A percentile compares a stretch with the other conserved stretches of the same genome.
Evolutionary conservation across 2,113 vertebrate species (phyloP).

Genomic region (Dipodomys ordii): DNA sequence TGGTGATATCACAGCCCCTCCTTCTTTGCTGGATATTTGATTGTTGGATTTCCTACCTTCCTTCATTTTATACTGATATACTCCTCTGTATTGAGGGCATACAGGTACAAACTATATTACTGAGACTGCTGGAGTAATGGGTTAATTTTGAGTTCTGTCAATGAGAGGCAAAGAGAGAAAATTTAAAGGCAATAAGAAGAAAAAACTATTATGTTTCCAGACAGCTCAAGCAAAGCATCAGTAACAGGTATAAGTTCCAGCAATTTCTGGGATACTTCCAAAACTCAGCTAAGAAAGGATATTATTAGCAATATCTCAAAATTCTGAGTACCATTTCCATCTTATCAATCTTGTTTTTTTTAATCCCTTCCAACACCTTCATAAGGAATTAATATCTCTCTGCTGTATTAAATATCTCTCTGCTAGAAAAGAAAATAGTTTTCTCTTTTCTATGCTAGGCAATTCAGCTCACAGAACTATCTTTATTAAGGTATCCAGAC

Average conservation of each 20-base stretch:
- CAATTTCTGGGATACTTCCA: neutral
- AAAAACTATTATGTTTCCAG: neutral
- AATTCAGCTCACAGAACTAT: neutral
- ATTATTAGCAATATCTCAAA: neutral
- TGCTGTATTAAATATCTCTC: neutral
- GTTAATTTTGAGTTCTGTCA: neutral
- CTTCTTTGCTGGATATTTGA: neutral
- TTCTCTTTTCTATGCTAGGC: constrained; percentile 3
- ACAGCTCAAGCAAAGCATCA: neutral
- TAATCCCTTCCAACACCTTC: neutral
- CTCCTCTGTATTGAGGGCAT: neutral
- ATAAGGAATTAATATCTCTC: neutral
- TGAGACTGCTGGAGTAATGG: neutral
- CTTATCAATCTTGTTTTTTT: neutral
- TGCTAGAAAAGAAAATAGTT: neutral
- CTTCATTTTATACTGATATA: neutral
- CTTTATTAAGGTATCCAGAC: neutral
- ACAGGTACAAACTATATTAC: neutral
- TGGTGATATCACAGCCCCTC: neutral
- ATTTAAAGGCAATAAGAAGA: neutral
- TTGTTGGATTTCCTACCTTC: neutral
- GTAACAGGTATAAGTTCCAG: neutral
- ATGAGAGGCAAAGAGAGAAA: neutral
- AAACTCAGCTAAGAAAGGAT: neutral
- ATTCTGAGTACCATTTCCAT: neutral